Evolutionary conservation across 2,888 invertebrate genomes (phyloP), one percentile per base, ranked within the genome.

Genomic region (Tetragonisca angustula): DNA sequence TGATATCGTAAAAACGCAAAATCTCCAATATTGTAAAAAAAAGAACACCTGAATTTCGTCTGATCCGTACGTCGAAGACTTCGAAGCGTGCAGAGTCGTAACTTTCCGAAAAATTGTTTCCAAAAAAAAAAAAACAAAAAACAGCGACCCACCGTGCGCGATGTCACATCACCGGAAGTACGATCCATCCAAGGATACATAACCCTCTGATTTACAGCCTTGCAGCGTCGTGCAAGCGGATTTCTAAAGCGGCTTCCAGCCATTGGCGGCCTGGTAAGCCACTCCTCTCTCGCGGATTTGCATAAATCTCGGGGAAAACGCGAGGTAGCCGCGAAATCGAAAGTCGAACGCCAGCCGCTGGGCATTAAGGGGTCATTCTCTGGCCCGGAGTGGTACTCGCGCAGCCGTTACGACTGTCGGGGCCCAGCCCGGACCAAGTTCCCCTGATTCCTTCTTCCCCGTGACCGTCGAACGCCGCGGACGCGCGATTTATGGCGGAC

Each of bases 201-300:
- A 93, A 92, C 91, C 87, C 90, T 87, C 89, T 94, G 93, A 94
- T 94, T 94, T 94, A 93, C 91, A 90, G 86, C 89, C 89, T 17
- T 21, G 21, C 5, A 17, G 88, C 88, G 84, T 88, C 76, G 82
- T 74, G 68, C 61, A 43, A 62, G 82, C 74, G 76, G 81, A 86
- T 84, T 86, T 88, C 85, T 78, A 81, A 43, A 27, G 61, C 64
- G 68, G 72, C 72, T 83, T 67, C 76, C 71, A 65, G 67, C 9
- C 71, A 50, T 69, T 52, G 72, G n/a, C 50, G 50, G 50, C 50
- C 50, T 2, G 13, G 24, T 61, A 43, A 43, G 17, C 24, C 24
- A 24, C 24, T 17, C 9, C 21, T 17, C 62, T 65, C 62, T 65
- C 36, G 49, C 81, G 78, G 86, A 92, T 93, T 93, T 92, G 90